A percentile compares a stretch with the other conserved stretches of the same genome.
Evolutionary conservation across 2,888 invertebrate genomes (phyloP).

Genomic region (Crocallis elinguaria): DNA sequence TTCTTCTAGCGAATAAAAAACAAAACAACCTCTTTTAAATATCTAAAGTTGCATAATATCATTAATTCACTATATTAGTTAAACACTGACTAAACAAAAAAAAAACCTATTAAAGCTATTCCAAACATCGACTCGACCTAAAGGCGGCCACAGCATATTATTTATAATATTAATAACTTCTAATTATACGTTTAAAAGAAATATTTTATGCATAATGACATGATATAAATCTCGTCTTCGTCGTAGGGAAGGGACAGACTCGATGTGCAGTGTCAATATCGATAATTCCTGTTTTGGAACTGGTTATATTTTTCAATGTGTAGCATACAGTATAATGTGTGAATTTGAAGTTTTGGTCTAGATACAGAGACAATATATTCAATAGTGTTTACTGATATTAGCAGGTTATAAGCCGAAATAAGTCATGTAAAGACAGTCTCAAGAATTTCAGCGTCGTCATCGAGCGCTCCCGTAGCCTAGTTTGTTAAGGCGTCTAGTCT

Average conservation of each 20-base stretch:
- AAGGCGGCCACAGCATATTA: conserved; percentile 63
- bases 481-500: too few species aligned
- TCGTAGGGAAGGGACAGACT: conserved; percentile 61
- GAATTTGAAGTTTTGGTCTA: too few species aligned
- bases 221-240: conserved; percentile 79
- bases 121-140: conserved; percentile 54
- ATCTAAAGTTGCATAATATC: conserved; percentile 17
- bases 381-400: neutral
- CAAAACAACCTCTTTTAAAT: too few species aligned
- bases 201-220: conserved; percentile 84
- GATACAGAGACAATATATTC: too few species aligned
- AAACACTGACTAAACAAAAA: conserved; percentile 44
- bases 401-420: too few species aligned
- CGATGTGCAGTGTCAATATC: conserved; percentile 40
- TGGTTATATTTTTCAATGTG: neutral
- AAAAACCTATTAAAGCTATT: conserved; percentile 56
- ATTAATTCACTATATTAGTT: conserved; percentile 41
- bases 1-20: too few species aligned
- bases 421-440: too few species aligned
- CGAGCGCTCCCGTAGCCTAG: too few species aligned
- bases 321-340: too few species aligned
- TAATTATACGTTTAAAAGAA: conserved; percentile 83
- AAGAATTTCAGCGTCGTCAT: too few species aligned
- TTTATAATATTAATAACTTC: conserved; percentile 84
- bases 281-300: conserved; percentile 16